Conservation (phyloP, 2,888 invertebrate genomes). For the Zaprionus lineosus region DNA sequence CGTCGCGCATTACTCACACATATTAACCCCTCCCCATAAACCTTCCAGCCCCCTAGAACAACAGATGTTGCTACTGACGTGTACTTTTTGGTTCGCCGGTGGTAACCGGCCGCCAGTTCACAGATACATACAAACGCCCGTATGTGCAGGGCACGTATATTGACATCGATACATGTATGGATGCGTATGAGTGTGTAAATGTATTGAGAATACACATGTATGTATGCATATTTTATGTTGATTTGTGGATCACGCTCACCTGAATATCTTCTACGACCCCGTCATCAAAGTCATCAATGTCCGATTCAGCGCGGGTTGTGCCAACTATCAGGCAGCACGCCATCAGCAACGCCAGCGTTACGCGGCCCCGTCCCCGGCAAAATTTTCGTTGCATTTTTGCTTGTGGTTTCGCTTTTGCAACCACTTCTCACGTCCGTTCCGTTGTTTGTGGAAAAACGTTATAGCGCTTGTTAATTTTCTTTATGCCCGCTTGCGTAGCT, state of each 20-base stretch:
- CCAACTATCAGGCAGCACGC: constrained; percentile 39
- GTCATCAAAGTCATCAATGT: constrained; percentile 73
- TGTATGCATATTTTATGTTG: background rate
- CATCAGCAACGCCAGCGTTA: constrained; percentile 56
- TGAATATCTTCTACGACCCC: constrained; percentile 78
- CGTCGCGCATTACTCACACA: constrained; percentile 21
- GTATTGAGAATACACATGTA: background rate
- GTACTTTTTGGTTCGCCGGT: constrained; percentile 64
- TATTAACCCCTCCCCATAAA: constrained; percentile 21
- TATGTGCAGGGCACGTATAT: no score
- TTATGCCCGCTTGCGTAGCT: constrained; percentile 45
- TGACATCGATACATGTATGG: no score
- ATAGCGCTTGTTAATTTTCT: constrained; percentile 24
- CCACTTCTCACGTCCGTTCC: constrained; percentile 27
- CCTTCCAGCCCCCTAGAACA: constrained; percentile 1
- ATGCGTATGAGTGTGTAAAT: no score
- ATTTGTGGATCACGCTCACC: constrained; percentile 55
- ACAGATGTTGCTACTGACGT: constrained; percentile 70
- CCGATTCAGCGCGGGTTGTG: constrained; percentile 37
- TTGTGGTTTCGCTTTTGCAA: constrained; percentile 34
- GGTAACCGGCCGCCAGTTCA: constrained; percentile 31
- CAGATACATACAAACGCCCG: constrained; percentile 1
- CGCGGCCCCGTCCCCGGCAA: constrained; percentile 37
- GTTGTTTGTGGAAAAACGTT: constrained; percentile 22
- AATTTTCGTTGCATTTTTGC: constrained; percentile 59